Evolutionary conservation across 2,113 vertebrate genomes (phyloP), one percentile per base, ranked within the genome.

Genomic region (Camarhynchus parvulus): DNA sequence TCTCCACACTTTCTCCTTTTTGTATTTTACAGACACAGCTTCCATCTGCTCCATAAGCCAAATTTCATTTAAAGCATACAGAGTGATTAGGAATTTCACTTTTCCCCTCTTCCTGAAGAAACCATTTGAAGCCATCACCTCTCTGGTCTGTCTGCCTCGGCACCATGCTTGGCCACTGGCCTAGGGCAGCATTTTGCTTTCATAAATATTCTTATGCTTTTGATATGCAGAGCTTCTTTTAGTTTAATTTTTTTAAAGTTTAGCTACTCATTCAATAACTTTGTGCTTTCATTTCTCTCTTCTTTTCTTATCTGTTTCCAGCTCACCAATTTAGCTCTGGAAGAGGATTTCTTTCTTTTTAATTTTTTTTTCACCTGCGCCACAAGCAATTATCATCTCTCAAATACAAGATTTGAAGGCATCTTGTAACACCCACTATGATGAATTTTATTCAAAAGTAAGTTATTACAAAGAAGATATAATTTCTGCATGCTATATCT

Each of bases 381-480:
- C 35, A 76, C 42, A 44, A 69, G 25, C 31, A 84, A 85, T 92
- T 92, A 73, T 50, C 3, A 2, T 83, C 77, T 92, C 55, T 58
- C 72, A 91, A 90, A 83, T 46, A 64, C 30, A 68, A 81, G 28
- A 55, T 47, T 25, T 83, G n/a, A 79, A 83, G 37, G 58, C 4
- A 59, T 89, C 90, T 79, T 44, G 19, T 69, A 89, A 83, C 63
- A 67, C 11, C 41, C 7, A 25, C 53, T 59, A 62, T 42, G 80
- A 46, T 62, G 10, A 77, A 81, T 84, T 93, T 53, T 78, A 90
- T 91, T 96, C 13, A 82, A 95, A 87, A 81, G 59, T 23, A 42
- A 49, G 25, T 89, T 94, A 55, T 67, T 90, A 61, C 53, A 80
- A 8, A 88, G 39, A 24, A 85, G 53, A 77, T 72, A 28, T 8